These are phyloP conservation scores for Orthonevra nobilis DNA, from an alignment of 2,888 invertebrate species.

Conservation along the genomic window DNA sequence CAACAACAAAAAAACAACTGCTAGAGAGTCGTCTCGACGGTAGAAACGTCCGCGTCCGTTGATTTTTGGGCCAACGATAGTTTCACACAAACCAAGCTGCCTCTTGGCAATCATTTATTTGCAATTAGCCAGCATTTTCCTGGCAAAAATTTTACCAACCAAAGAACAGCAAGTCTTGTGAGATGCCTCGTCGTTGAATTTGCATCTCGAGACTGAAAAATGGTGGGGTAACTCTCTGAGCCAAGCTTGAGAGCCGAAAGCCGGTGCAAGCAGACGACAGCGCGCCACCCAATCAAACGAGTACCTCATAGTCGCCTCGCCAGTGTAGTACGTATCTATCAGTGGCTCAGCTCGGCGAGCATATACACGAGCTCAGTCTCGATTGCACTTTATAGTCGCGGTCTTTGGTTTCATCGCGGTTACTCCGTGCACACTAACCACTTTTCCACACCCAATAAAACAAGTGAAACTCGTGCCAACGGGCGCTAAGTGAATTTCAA, in stretches of 20 bases:
- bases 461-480: conserved; percentile 54
- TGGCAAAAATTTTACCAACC: conserved; percentile 11
- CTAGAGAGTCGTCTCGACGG: too few relatives aligned
- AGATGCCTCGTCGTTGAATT: too few relatives aligned
- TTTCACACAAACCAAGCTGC: conserved; percentile 5
- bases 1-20: neutral
- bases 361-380: conserved; percentile 17
- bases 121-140: conserved; percentile 62
- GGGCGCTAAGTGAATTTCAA: conserved; percentile 65
- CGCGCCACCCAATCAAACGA: conserved; percentile 35
- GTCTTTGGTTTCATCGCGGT: neutral
- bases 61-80: conserved; percentile 56
- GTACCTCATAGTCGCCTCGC: conserved; percentile 25
- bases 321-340: conserved; percentile 35
- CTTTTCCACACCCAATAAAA: conserved; percentile 21
- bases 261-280: conserved; percentile 52
- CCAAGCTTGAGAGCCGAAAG: conserved; percentile 14
- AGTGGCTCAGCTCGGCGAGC: too few relatives aligned
- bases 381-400: conserved; percentile 15
- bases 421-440: conserved; percentile 40
- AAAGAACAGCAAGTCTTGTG: too few relatives aligned
- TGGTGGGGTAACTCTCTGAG: conserved; percentile 7
- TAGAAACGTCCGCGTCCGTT: conserved; percentile 21
- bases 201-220: conserved; percentile 34
- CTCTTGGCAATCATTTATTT: conserved; percentile 29